Evolutionary conservation across 92 coral and sea anemone genomes (phyloP), one percentile per base, ranked within the genome.

Genomic region (Heliopora coerulea): DNA sequence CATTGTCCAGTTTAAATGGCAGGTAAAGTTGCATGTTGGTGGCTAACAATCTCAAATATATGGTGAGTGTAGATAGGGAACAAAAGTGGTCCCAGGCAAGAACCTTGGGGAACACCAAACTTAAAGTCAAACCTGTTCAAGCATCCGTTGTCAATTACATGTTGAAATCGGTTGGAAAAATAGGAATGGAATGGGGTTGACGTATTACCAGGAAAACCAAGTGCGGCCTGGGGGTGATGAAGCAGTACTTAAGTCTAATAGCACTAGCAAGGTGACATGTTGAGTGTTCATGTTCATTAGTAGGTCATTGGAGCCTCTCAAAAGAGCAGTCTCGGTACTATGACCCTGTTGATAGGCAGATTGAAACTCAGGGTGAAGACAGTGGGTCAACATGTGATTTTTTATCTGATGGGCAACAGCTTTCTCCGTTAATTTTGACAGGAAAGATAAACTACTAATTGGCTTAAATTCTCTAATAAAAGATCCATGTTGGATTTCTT

Each of bases 311-410:
- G 8, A 37, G 9, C 10, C 61, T 11, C 25, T 50, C 58, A 72
- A 41, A 1, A 68, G 30, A 8, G 75, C 34, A 48, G n/a, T n/a
- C n/a, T n/a, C n/a, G n/a, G 61, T 68, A 34, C 78, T 72, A 29
- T 72, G 78, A 29, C 26, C 49, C 64, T 72, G 78, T 17, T 28
- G 50, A 54, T 72, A 56, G 3, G 66, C 78, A 30, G 78, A 72
- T 48, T 72, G 78, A 28, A 72, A 37, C 41, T 44, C 58, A 15
- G 52, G 78, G 65, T 46, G 54, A 4, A 72, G 65, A 28, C 52
- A n/a, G 26, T 27, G 15, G 23, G 0, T 13, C 18, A 64, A 3
- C 78, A 72, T 52, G 31, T 68, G 78, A 17, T 72, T 37, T 15
- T 32, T 46, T 29, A 64, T 52, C 26, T 72, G 78, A 52, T 72